Conservation (phyloP, 1,140 invertebrate genomes). For the Armadillidium nasatum region DNA sequence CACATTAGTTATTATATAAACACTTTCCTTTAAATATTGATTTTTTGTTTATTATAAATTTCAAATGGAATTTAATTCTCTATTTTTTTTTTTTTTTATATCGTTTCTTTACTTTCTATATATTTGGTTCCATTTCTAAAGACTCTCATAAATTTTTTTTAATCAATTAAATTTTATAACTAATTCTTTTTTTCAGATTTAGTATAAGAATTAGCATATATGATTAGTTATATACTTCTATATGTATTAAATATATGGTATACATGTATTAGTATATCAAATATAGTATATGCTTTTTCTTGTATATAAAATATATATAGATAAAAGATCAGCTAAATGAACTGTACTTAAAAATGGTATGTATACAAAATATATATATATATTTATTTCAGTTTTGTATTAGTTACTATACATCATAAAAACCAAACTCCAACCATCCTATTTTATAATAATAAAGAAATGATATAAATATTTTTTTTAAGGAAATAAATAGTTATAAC, state of each 20-base stretch:
- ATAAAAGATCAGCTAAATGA: background rate
- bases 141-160: too few species aligned
- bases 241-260: slow-evolving; percentile 3
- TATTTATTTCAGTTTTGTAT: background rate
- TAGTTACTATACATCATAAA: background rate
- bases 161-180: background rate
- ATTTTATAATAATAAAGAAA: background rate
- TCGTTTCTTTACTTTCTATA: too few species aligned
- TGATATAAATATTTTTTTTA: too few species aligned
- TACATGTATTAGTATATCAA: background rate
- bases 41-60: too few species aligned
- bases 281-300: slow-evolving; percentile 7
- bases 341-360: slow-evolving; percentile 9
- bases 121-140: too few species aligned
- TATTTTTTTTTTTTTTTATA: too few species aligned
- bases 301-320: background rate
- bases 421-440: background rate
- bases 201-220: slow-evolving; percentile 4
- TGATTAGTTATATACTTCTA: background rate
- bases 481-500: too few species aligned
- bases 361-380: background rate
- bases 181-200: slow-evolving; percentile 12
- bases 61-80: too few species aligned
- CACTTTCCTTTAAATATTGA: too few species aligned
- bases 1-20: too few species aligned